Base-by-base conservation (phyloP, 2,113 vertebrate genomes). In the Takifugu bimaculatus region DNA sequence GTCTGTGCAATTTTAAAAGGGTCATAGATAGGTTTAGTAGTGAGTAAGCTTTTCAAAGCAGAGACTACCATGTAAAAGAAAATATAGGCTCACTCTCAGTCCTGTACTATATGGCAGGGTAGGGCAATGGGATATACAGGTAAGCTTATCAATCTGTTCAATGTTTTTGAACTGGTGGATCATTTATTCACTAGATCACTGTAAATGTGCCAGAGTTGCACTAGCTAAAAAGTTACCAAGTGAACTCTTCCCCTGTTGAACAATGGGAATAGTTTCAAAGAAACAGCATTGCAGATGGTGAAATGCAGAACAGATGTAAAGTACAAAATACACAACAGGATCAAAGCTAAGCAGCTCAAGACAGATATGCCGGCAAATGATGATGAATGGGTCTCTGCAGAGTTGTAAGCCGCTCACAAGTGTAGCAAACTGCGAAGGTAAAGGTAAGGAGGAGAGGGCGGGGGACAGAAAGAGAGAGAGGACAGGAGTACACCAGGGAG, bases 241-340 rank as follows among this genome's bases (percentile, higher is more conserved):
- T 89, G 92, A 84, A 87, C 74, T 77, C 81, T 90, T 89, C 89
- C 91, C 91, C 91, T 90, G 92, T 94, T 91, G 89, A 91, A 86
- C 88, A 88, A 88, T 53, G 92, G 92, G 93, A 95, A 93, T 94
- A 89, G 93, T 91, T 93, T 79, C 91, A 93, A 93, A 95, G 92
- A 92, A 94, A 90, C 91, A 91, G 91, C 93, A 94, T 94, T 94
- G 93, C 90, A 91, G 93, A 94, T 95, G 94, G 93, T 96, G 95
- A 96, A 98, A 97, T 89, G 88, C 89, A 88, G 92, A 99, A 96
- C 96, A 99, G 95, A 99, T 98, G 96, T 95, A 94, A 94, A 91
- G 93, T 94, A 94, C 94, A 95, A 96, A 96, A 93, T 92, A 94
- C 92, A 92, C 92, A 92, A 95, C 91, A 87, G 94, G 96, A 99